phyloP scores from a whole-genome alignment of 2,797 vertebrate genomes.

The Rhinogobio ventralis region DNA sequence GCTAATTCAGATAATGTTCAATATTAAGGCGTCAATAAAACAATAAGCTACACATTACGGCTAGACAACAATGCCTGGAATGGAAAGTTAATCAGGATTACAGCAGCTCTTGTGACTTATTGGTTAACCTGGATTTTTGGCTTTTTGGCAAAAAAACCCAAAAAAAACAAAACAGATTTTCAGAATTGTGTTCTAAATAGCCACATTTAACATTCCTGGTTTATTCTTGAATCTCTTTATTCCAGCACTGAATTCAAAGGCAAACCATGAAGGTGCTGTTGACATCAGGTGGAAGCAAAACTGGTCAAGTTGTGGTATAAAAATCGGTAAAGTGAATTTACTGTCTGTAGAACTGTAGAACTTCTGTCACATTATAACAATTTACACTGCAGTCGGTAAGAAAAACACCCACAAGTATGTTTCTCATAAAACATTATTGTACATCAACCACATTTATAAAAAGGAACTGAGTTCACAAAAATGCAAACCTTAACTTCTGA shows the following conservation, averaged over 20 bases:
- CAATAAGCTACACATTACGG: constrained; percentile 67
- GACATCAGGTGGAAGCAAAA: constrained; percentile 46
- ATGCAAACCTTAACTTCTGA: constrained; percentile 68
- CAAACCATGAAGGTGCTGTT: constrained; percentile 41
- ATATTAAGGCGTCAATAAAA: constrained; percentile 62
- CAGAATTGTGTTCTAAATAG: background rate
- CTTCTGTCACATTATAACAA: constrained; percentile 31
- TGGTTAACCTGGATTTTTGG: constrained; percentile 76
- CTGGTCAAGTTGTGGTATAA: constrained; percentile 30
- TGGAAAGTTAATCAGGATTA: constrained; percentile 79
- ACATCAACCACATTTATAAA: constrained; percentile 82
- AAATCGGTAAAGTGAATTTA: constrained; percentile 34
- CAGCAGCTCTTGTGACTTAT: constrained; percentile 78
- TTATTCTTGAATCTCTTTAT: constrained; percentile 40
- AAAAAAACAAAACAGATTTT: constrained; percentile 53
- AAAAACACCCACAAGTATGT: constrained; percentile 58
- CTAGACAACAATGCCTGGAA: constrained; percentile 71
- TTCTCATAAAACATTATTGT: constrained; percentile 81
- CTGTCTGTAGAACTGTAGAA: too few species aligned
- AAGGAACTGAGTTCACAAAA: constrained; percentile 79
- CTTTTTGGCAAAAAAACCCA: constrained; percentile 60
- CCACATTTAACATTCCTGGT: constrained; percentile 9
- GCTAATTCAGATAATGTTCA: constrained; percentile 4
- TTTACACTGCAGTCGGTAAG: constrained; percentile 28
- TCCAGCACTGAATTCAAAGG: constrained; percentile 46